These are phyloP conservation scores for Entomyzon cyanotis DNA, from an alignment of 2,113 vertebrate species.

Conservation along the genomic window DNA sequence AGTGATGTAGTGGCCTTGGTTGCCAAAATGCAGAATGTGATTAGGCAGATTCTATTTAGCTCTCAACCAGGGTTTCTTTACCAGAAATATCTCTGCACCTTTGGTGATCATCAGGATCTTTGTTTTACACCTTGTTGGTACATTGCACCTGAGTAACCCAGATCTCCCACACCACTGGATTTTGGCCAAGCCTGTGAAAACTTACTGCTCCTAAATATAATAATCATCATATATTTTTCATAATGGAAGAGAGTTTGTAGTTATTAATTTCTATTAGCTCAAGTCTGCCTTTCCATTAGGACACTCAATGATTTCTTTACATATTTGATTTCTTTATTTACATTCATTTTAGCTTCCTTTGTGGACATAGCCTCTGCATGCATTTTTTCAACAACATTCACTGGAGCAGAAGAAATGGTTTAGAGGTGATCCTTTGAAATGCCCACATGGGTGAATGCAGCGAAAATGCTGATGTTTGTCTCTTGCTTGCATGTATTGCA, in stretches of 20 bases:
- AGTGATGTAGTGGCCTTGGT: not conserved
- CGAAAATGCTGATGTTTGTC: not conserved
- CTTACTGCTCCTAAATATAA: not conserved
- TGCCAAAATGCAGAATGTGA: too few species aligned
- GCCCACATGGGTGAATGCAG: not conserved
- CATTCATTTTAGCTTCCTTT: not conserved
- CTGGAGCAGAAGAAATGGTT: not conserved
- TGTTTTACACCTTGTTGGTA: not conserved
- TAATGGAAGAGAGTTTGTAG: not conserved
- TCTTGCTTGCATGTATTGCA: not conserved
- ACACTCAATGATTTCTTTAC: not conserved
- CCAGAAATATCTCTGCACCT: not conserved
- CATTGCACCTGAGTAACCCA: not conserved
- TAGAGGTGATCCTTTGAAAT: not conserved
- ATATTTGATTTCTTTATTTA: not conserved
- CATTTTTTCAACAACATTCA: not conserved
- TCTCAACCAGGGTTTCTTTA: not conserved
- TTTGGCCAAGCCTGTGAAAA: not conserved
- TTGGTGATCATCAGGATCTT: not conserved
- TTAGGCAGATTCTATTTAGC: not conserved
- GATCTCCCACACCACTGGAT: not conserved
- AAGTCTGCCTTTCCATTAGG: not conserved
- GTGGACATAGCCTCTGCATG: not conserved
- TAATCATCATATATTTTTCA: not conserved
- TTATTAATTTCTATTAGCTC: not conserved